Conservation (phyloP, 2,113 vertebrate species). For the Lophochroa leadbeateri region DNA sequence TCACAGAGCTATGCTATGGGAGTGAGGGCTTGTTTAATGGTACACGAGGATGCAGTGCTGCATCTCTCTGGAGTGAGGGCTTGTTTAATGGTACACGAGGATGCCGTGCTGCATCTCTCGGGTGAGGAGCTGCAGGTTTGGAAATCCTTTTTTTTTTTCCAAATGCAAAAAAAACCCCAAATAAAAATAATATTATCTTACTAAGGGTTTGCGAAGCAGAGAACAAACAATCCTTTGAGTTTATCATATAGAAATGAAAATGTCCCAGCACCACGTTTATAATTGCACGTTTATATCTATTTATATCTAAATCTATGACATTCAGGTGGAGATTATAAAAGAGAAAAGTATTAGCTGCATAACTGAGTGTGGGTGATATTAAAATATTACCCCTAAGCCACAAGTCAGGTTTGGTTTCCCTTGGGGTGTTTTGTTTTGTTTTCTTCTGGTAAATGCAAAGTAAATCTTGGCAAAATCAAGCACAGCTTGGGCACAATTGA, state of each 20-base stretch:
- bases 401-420: not conserved
- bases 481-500: not conserved
- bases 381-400: not conserved
- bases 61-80: not conserved
- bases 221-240: not conserved
- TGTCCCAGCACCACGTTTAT: not conserved
- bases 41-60: fast-evolving
- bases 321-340: not conserved
- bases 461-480: not conserved
- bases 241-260: not conserved
- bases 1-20: not conserved
- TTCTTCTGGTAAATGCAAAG: not conserved
- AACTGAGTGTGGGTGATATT: not conserved
- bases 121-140: not conserved
- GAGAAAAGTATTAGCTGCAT: not conserved
- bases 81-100: fast-evolving
- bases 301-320: not conserved
- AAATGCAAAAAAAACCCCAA: not conserved
- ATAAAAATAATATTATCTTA: not conserved
- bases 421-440: not conserved
- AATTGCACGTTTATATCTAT: not conserved
- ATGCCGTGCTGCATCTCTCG: fast-evolving
- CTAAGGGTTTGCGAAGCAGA: not conserved
- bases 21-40: not conserved
- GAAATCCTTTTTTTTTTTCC: not conserved